Base-by-base conservation (phyloP, 2,113 vertebrate species). In the Orientallactaga bullata region DNA sequence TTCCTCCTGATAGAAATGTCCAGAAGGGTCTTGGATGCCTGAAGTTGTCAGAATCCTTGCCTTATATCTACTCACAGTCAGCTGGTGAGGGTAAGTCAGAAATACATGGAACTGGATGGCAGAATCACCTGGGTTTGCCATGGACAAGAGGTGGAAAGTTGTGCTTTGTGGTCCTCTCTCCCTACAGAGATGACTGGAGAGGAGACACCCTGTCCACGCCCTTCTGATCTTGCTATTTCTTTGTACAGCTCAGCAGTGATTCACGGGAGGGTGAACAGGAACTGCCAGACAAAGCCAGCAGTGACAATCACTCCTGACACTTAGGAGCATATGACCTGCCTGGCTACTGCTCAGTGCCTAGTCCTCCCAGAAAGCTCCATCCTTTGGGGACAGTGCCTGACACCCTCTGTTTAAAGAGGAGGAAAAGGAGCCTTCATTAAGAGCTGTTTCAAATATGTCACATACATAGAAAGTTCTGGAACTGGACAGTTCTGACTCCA, bases 111-210 rank as follows among this genome's bases (percentile, higher is more conserved):
- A 47, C 17, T 37, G 28, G 42, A 66, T 13, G 0, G 1, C 35
- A 42, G 76, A 28, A 15, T 35, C 23, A 32, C 9, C 6, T 1
- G 42, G 24, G 66, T 47, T 61, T 68, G 28, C 90, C 32, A 1
- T 51, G 9, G 32, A 24, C 24, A 68, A 66, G 47, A 76, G 47
- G 15, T 13, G 13, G 12, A 12, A 60, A 55, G 26, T 4, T 0
- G 7, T 18, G 8, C 28, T 28, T 32, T 0, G 2, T 6, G 2
- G 6, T 12, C 3, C 58, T 20, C 51, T 58, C 39, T 7, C 21
- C 39, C 60, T 61, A 2, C 5, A 71, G 61, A 63, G 3, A 12
- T 18, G 26, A 55, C 23, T 72, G 21, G 24, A 32, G 13, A 28
- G 3, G 13, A 42, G 63, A 8, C 0, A 2, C 2, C 23, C 47